A percentile compares a stretch with the other conserved stretches of the same genome.
Evolutionary conservation across 2,888 invertebrate species (phyloP).

Genomic region (Cataglyphis rosenhaueri): DNA sequence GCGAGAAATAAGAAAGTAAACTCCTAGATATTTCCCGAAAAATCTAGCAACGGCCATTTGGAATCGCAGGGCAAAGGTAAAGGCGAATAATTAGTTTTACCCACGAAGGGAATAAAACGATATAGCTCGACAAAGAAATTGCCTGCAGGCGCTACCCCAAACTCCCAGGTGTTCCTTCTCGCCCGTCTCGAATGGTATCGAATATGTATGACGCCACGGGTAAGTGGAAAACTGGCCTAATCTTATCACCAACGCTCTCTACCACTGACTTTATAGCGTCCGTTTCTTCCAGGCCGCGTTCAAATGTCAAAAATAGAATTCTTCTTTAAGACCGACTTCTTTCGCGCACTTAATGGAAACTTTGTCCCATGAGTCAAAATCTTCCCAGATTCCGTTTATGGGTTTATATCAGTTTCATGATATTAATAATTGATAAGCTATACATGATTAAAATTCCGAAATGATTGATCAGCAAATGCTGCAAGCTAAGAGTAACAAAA

Average conservation of each 20-base stretch:
- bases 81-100: slow-evolving; percentile 58
- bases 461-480: not conserved
- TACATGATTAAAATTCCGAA: not conserved
- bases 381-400: slow-evolving; percentile 59
- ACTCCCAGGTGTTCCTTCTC: slow-evolving; percentile 66
- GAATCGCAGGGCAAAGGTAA: slow-evolving; percentile 32
- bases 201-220: slow-evolving; percentile 72
- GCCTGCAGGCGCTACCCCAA: slow-evolving; percentile 43
- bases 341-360: slow-evolving; percentile 59
- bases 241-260: slow-evolving; percentile 70
- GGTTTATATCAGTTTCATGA: slow-evolving; percentile 13
- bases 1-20: not conserved
- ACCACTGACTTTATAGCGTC: slow-evolving; percentile 50
- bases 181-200: slow-evolving; percentile 63
- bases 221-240: slow-evolving; percentile 68
- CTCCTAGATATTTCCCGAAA: slow-evolving; percentile 35
- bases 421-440: not conserved
- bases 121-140: slow-evolving; percentile 61
- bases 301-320: slow-evolving; percentile 62
- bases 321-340: slow-evolving; percentile 38
- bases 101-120: slow-evolving; percentile 51
- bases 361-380: slow-evolving; percentile 47
- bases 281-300: not conserved
- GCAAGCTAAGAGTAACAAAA: not conserved
- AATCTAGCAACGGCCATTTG: slow-evolving; percentile 7